A percentile compares a stretch with the other conserved stretches of the same genome.
These are phyloP conservation scores for Luscinia megarhynchos DNA, from an alignment of 2,797 vertebrate genomes.

Conservation along the genomic window DNA sequence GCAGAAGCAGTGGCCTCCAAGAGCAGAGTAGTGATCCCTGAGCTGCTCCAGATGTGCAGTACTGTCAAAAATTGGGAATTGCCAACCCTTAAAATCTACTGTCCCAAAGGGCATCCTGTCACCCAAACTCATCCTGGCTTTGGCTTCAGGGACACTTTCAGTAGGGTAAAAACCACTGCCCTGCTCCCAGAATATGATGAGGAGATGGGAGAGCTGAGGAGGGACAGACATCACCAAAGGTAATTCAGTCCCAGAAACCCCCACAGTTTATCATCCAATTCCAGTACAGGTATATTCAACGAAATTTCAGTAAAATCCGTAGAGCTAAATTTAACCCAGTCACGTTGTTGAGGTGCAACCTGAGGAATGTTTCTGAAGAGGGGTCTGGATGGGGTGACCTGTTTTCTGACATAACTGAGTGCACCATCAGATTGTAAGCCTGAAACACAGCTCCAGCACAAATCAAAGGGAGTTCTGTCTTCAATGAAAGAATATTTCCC, in stretches of 20 bases:
- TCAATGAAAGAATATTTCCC: neutral
- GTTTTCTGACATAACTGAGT: neutral
- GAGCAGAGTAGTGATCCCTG: neutral
- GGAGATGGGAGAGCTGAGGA: neutral
- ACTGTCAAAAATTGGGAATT: neutral
- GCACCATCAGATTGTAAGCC: neutral
- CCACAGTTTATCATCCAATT: neutral
- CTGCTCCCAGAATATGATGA: neutral
- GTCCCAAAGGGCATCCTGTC: neutral
- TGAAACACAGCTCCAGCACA: neutral
- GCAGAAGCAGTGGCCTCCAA: neutral
- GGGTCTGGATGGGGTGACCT: neutral
- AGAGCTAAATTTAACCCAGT: neutral
- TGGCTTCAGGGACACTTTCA: neutral
- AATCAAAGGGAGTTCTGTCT: neutral
- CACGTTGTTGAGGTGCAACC: neutral
- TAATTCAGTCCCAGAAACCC: neutral
- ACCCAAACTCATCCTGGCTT: neutral
- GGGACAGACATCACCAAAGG: neutral
- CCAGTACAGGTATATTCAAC: neutral
- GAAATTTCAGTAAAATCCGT: neutral
- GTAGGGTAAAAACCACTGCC: neutral
- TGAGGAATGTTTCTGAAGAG: neutral
- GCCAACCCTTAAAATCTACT: neutral
- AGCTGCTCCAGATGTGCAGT: accelerated